phyloP scores from a whole-genome alignment of 1,140 invertebrate species.

The Drosophila yakuba region DNA sequence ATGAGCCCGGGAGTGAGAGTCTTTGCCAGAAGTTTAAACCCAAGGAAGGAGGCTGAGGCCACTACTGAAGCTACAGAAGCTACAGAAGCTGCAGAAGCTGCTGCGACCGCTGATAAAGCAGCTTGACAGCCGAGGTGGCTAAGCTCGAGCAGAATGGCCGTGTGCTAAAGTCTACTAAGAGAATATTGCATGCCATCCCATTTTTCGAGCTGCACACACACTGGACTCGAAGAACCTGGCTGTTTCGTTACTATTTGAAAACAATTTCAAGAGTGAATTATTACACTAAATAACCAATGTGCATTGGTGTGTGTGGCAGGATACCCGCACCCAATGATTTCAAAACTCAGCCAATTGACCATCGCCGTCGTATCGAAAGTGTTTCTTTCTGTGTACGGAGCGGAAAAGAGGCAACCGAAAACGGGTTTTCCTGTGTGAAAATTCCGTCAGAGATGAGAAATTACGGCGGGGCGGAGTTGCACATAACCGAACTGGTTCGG shows the following conservation, averaged over 20 bases:
- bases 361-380: background rate
- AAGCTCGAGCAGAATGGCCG: slow-evolving; percentile 33
- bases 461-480: background rate
- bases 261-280: background rate
- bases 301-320: too few species aligned
- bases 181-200: slow-evolving; percentile 65
- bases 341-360: background rate
- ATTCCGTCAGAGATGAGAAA: slow-evolving; percentile 30
- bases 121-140: slow-evolving; percentile 40
- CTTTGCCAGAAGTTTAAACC: slow-evolving; percentile 14
- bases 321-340: too few species aligned
- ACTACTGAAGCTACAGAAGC: slow-evolving; percentile 5
- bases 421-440: slow-evolving; percentile 41
- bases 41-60: background rate
- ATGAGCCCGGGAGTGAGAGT: slow-evolving; percentile 57
- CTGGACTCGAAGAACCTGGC: background rate
- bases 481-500: slow-evolving; percentile 9
- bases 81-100: slow-evolving; percentile 5
- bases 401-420: slow-evolving; percentile 3
- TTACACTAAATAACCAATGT: too few species aligned
- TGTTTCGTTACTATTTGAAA: background rate
- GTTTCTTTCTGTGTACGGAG: background rate
- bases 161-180: slow-evolving; percentile 40
- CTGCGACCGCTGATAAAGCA: slow-evolving; percentile 30
- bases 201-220: slow-evolving; percentile 30